A percentile compares a stretch with the other conserved stretches of the same genome.
Evolutionary conservation across 1,140 invertebrate genomes (phyloP).

Genomic region (Drosophila sturtevanti): DNA sequence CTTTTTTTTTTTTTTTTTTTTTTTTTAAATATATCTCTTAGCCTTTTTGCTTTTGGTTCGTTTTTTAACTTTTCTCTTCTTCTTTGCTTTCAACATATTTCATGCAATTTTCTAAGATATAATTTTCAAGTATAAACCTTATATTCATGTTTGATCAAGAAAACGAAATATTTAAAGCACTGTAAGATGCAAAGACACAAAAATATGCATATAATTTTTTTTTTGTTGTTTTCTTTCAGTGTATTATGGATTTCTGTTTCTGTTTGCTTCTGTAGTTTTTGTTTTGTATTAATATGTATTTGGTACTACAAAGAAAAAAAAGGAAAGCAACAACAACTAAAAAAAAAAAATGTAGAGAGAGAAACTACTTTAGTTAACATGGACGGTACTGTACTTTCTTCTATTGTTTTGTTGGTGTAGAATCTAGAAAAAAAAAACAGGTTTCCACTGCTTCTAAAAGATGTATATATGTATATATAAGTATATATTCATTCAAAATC

Average conservation of each 20-base stretch:
- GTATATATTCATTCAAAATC: slow-evolving; percentile 37
- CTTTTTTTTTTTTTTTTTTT: slow-evolving; percentile 49
- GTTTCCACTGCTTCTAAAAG: not conserved
- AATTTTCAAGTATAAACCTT: not conserved
- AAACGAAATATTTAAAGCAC: not conserved
- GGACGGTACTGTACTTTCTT: slow-evolving; percentile 68
- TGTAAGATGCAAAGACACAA: slow-evolving; percentile 2
- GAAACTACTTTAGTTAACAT: slow-evolving; percentile 50
- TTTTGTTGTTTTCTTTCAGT: slow-evolving; percentile 32
- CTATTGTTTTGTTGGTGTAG: slow-evolving; percentile 3
- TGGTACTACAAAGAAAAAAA: slow-evolving; percentile 1
- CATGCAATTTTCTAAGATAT: not conserved
- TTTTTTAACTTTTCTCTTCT: slow-evolving; percentile 12
- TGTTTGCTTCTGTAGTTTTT: not conserved
- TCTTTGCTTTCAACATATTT: not conserved
- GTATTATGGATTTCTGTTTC: slow-evolving; percentile 2
- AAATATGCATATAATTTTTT: slow-evolving; percentile 17
- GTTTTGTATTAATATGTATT: not conserved
- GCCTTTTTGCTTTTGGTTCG: slow-evolving; percentile 24
- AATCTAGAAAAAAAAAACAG: not conserved
- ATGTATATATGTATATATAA: slow-evolving; percentile 39
- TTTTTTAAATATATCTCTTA: slow-evolving; percentile 24
- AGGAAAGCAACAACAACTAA: slow-evolving; percentile 28
- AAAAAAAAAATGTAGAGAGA: slow-evolving; percentile 43
- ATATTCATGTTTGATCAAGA: not conserved